phyloP scores from a whole-genome alignment of 1,140 invertebrate species.

The Panonychus citri region DNA sequence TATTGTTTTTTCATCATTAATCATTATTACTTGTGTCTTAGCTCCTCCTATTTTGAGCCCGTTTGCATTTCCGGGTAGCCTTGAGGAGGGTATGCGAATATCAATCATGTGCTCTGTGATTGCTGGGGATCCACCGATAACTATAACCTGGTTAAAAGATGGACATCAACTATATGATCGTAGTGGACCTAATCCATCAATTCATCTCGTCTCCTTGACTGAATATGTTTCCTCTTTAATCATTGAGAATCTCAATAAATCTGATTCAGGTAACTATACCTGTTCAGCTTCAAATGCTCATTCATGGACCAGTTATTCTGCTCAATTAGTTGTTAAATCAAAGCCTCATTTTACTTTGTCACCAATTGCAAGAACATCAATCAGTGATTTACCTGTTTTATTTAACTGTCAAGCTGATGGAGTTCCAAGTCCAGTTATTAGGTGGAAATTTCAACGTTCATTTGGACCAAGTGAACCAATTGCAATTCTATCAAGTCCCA shows the following conservation, averaged over 20 bases:
- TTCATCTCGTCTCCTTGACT: slow-evolving; percentile 14
- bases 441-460: slow-evolving; percentile 16
- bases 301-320: slow-evolving; percentile 49
- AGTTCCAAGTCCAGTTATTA: slow-evolving; percentile 16
- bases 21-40: neutral
- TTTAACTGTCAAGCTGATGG: slow-evolving; percentile 18
- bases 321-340: slow-evolving; percentile 45
- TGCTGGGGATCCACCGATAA: slow-evolving; percentile 35
- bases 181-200: slow-evolving; percentile 6
- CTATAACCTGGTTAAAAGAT: slow-evolving; percentile 51
- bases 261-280: slow-evolving; percentile 52
- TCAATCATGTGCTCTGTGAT: slow-evolving; percentile 16
- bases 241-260: slow-evolving; percentile 44
- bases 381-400: slow-evolving; percentile 13
- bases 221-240: slow-evolving; percentile 29
- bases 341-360: slow-evolving; percentile 16
- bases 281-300: slow-evolving; percentile 53
- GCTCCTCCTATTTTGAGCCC: slow-evolving; percentile 16
- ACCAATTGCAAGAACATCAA: slow-evolving; percentile 13
- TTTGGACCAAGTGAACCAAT: neutral
- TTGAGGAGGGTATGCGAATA: slow-evolving; percentile 17
- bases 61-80: slow-evolving; percentile 15
- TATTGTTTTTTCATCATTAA: no score
- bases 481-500: slow-evolving; percentile 15
- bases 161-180: slow-evolving; percentile 28